Evolutionary conservation across 2,113 vertebrate species (phyloP), one percentile per base, ranked within the genome.

Genomic region (Ursus arctos): DNA sequence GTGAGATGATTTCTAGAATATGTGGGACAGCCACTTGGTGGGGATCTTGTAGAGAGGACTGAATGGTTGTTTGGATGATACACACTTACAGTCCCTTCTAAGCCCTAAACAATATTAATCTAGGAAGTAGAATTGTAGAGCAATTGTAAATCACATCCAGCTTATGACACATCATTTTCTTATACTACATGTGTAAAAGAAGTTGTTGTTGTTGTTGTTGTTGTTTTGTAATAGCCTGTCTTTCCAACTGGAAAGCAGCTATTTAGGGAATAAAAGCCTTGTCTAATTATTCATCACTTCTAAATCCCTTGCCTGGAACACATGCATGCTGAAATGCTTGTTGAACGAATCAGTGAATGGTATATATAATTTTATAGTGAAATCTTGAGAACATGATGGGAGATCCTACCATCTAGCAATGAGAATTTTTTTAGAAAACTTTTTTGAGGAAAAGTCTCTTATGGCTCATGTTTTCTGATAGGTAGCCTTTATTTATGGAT

Each of bases 331-430:
- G 31, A 95, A 90, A 82, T 74, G 40, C 26, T 24, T 55, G 24
- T 76, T 87, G 40, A 90, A 59, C 71, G n/a, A 72, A 19, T 63
- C 36, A 49, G 7, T 74, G 28, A 86, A 69, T 85, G 18, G 47
- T 72, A 61, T 67, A 67, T 67, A 94, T 81, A 61, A 81, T 81
- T 80, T 93, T 93, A 87, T 80, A 57, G 76, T 80, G 14, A n/a
- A 93, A 67, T 74, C 77, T 59, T 97, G 33, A 95, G n/a, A 71
- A n/a, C 3, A 31, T 51, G 55, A 47, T 88, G 21, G 67, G 19
- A 92, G 31, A 4, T 67, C 40, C 63, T 71, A 18, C 47, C 80
- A 22, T 69, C n/a, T 91, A 76, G 28, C n/a, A 84, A 81, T 47
- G n/a, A 76, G 51, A 59, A 69, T 84, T 7, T 57, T 57, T 79